phyloP scores from a whole-genome alignment of 2,888 invertebrate genomes.

The Vanessa cardui region DNA sequence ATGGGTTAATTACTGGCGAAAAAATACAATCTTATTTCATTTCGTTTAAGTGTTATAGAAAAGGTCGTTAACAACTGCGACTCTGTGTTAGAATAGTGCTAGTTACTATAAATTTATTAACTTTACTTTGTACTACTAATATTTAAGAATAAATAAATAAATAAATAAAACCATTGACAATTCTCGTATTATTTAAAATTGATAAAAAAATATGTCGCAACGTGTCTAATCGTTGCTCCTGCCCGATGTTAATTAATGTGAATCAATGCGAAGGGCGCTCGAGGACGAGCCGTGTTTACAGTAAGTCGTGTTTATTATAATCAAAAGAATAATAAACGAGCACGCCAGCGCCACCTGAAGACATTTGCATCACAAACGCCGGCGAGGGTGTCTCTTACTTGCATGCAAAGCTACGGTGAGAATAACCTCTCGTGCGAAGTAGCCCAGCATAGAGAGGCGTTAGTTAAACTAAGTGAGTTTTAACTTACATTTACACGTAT shows the following conservation, averaged over 20 bases:
- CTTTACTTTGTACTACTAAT: no score
- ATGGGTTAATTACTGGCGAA: no score
- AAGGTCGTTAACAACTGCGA: no score
- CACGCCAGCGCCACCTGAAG: slow-evolving; percentile 24
- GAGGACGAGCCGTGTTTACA: slow-evolving; percentile 34
- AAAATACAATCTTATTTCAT: no score
- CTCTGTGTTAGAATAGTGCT: no score
- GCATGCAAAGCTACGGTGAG: slow-evolving; percentile 3
- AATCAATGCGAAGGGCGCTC: slow-evolving; percentile 23
- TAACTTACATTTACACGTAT: slow-evolving; percentile 3
- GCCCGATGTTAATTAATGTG: slow-evolving; percentile 8
- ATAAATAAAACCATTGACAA: no score
- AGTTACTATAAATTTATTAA: no score
- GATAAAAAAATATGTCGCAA: not conserved
- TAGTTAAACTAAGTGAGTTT: slow-evolving; percentile 15
- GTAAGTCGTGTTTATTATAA: slow-evolving; percentile 55
- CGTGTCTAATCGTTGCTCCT: not conserved
- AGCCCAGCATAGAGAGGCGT: slow-evolving; percentile 11
- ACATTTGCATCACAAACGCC: slow-evolving; percentile 48
- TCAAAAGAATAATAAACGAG: slow-evolving; percentile 52
- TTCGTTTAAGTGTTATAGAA: no score
- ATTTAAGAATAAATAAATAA: no score
- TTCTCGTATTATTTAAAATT: no score
- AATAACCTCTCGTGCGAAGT: slow-evolving; percentile 5
- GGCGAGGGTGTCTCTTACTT: slow-evolving; percentile 10